Base-by-base conservation (phyloP, 2,888 invertebrate species). In the Cerastis rubricosa region DNA sequence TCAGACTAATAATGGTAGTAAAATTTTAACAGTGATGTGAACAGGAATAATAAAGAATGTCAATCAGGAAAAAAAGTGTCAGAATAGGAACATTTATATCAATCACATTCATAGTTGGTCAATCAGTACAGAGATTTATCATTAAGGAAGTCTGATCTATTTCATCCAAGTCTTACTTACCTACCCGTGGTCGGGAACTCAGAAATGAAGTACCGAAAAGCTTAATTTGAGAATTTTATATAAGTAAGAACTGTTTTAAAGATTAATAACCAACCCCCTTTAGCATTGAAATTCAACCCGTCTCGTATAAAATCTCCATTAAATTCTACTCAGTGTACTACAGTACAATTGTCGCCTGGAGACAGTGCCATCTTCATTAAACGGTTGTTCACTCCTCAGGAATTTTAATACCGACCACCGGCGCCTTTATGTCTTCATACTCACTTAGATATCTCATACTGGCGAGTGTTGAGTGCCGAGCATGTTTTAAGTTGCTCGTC, bases 341-440 rank as follows among this genome's bases (percentile, higher is more conserved):
- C 49, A 71, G 74, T 14, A 71, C 83, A 61, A 43, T 69, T 63
- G 71, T 74, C 74, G 65, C 19, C 49, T 35, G 45, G 61, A 86
- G 83, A 83, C 71, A 76, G 71, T 45, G 54, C 49, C 57, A 47
- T 72, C 49, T 80, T 80, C 86, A 89, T 89, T 87, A 89, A 89
- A 79, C 85, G 89, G 89, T 88, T 88, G 81, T 87, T 85, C 88
- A 88, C 90, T 88, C 77, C 66, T 65, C 73, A 78, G 84, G 89
- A 88, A 89, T 90, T 85, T 83, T 75, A 85, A 90, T 90, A 87
- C 64, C 71, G 74, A 64, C 54, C 71, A 78, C 76, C 47, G 72
- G 74, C 74, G 75, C 74, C 71, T 77, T 59, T 35, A 74, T 75
- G 77, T 78, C 76, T 85, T 72, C 49, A 78, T 74, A 67, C n/a